Evolutionary conservation across 2,113 vertebrate species (phyloP), one percentile per base, ranked within the genome.

Genomic region (Tragelaphus scriptus): DNA sequence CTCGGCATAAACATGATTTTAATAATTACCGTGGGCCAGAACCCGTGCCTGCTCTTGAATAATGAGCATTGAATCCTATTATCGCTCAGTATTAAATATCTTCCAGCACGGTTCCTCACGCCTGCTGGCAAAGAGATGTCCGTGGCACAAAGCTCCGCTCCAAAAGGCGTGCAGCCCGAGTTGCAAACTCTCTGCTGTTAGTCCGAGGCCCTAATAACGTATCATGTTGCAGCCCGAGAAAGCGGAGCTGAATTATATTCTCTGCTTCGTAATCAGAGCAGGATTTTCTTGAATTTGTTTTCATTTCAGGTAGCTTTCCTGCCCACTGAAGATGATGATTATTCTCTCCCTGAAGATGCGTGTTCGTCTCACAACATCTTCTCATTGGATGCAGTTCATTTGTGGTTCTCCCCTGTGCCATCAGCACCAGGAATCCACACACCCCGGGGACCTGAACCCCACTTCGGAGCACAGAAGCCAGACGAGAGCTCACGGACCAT

Each of bases 11-110:
- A 98, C 96, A 98, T 53, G 94, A 85, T 97, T 98, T 98, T 90
- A 97, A 97, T 97, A 97, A 98, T 96, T 93, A 98, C 94, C 90
- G 2, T 6, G 92, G 94, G 97, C 98, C 96, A 90, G 97, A 97
- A 47, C 92, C 89, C 7, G 3, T 9, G 95, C 95, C 96, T 96
- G 97, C 95, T 91, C 3, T 0, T 96, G 89, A 95, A 97, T 98
- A 97, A 98, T 95, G 98, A 98, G 80, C 85, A 77, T 11, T 19
- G 97, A 95, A 97, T 98, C 61, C 96, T 88, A 90, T 97, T 97
- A 97, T 7, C 19, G 5, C 63, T 95, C 96, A 53, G 47, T 94
- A 90, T 47, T 96, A 96, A 90, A 15, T 47, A 81, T 59, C 68
- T 97, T 90, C 97, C 71, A 51, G 44, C 0, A 84, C 80, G 89